Conservation (phyloP, 2,888 invertebrate genomes). For the Sphecodes monilicornis region DNA sequence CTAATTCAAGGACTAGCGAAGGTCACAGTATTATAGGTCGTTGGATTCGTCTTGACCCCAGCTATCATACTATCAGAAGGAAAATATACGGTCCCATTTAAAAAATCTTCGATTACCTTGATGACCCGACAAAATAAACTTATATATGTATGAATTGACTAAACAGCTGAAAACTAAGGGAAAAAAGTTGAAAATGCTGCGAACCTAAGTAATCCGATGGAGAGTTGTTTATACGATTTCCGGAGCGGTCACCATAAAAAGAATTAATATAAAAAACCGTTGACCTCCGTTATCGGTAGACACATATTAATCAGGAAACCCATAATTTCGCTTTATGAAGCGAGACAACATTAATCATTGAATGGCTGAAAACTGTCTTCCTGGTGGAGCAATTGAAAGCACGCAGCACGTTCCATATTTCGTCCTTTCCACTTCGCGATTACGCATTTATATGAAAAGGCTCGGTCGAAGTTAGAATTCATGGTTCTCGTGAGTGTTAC, state of each 20-base stretch:
- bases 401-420: background rate
- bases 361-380: background rate
- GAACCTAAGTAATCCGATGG: too few species aligned
- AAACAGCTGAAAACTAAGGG: too few species aligned
- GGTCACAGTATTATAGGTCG: too few species aligned
- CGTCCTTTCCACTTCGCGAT: background rate
- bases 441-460: background rate
- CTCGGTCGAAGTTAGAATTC: conserved; percentile 4
- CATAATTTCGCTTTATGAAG: background rate
- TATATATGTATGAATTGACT: too few species aligned
- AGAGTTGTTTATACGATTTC: background rate
- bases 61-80: too few species aligned
- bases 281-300: too few species aligned
- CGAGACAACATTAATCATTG: background rate
- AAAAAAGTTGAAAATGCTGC: too few species aligned
- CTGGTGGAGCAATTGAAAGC: background rate
- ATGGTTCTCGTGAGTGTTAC: background rate
- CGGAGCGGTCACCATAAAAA: background rate
- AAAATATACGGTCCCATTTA: too few species aligned
- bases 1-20: too few species aligned
- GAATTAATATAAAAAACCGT: background rate
- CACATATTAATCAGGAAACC: background rate
- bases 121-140: too few species aligned
- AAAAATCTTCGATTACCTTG: too few species aligned
- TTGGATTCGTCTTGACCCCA: too few species aligned